Percentiles rank a stretch among this genome's conserved stretches.
These are phyloP conservation scores for Tokudaia muenninki DNA, from an alignment of 2,797 vertebrate genomes.

Conservation along the genomic window DNA sequence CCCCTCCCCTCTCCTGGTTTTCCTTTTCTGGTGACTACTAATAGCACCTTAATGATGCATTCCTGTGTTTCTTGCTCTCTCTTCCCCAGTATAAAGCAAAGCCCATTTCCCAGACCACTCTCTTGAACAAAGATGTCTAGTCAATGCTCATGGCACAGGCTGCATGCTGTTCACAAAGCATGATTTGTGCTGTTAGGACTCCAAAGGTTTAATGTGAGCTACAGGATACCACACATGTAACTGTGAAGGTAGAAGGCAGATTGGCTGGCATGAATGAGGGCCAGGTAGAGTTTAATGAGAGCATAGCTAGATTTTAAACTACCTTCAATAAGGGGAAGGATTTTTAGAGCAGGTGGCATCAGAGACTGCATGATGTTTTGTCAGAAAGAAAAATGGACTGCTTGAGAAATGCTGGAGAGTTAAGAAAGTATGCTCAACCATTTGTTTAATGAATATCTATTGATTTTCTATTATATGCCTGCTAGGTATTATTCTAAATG, in stretches of 20 bases:
- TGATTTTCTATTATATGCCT: slow-evolving; percentile 46
- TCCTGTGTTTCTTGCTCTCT: neutral
- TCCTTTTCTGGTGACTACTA: slow-evolving; percentile 36
- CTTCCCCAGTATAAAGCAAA: slow-evolving; percentile 1
- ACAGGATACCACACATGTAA: neutral
- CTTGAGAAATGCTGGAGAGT: slow-evolving; percentile 12
- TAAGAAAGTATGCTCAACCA: slow-evolving; percentile 4
- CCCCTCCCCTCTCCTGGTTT: neutral
- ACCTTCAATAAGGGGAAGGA: neutral
- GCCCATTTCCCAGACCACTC: neutral
- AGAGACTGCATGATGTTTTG: neutral
- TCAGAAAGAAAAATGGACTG: neutral
- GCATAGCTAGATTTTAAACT: slow-evolving; percentile 14
- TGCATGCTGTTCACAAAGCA: neutral
- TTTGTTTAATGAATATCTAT: slow-evolving; percentile 58
- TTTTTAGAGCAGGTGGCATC: neutral
- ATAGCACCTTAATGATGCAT: neutral
- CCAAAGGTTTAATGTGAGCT: neutral
- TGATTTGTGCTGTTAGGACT: neutral
- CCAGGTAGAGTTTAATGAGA: slow-evolving; percentile 17
- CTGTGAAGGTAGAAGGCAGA: neutral
- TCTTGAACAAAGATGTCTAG: neutral
- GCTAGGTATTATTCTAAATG: slow-evolving; percentile 51
- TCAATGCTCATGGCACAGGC: neutral
- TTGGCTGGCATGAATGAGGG: neutral